Evolutionary conservation across 1,140 invertebrate genomes (phyloP).

Genomic region (Galleria mellonella): DNA sequence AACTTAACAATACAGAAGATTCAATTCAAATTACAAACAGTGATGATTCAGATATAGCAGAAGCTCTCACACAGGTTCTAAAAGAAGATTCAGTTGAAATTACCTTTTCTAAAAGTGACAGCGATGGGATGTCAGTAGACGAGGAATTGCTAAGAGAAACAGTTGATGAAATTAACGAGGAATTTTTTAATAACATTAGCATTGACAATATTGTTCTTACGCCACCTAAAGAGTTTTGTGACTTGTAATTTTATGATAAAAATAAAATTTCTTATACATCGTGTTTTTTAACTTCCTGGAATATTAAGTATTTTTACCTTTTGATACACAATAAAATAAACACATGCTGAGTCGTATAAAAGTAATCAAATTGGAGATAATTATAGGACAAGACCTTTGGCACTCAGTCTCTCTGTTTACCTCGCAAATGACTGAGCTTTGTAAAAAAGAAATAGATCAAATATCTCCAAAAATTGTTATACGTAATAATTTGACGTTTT

Average conservation of each 20-base stretch:
- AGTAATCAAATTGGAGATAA: background rate
- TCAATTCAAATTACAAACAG: background rate
- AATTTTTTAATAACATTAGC: constrained; percentile 12
- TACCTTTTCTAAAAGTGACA: constrained; percentile 2
- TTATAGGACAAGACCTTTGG: no score
- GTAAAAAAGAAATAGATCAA: no score
- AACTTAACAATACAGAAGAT: constrained; percentile 1
- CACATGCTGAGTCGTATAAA: background rate
- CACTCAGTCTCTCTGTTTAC: no score
- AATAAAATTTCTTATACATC: background rate
- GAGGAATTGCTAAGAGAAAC: constrained; percentile 46
- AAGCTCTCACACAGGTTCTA: constrained; percentile 43
- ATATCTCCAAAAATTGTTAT: no score
- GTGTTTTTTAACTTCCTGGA: background rate
- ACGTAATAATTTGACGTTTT: no score
- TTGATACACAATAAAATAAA: background rate
- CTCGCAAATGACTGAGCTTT: no score
- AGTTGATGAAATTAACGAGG: constrained; percentile 40
- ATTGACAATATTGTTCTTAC: constrained; percentile 41
- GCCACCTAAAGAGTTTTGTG: constrained; percentile 42
- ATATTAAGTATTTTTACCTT: background rate
- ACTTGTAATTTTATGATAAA: constrained; percentile 12
- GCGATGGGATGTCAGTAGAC: constrained; percentile 23
- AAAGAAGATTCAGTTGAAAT: constrained; percentile 19
- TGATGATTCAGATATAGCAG: constrained; percentile 29